These are phyloP conservation scores for Aphidius colemani DNA, from an alignment of 2,888 invertebrate species.

Conservation along the genomic window DNA sequence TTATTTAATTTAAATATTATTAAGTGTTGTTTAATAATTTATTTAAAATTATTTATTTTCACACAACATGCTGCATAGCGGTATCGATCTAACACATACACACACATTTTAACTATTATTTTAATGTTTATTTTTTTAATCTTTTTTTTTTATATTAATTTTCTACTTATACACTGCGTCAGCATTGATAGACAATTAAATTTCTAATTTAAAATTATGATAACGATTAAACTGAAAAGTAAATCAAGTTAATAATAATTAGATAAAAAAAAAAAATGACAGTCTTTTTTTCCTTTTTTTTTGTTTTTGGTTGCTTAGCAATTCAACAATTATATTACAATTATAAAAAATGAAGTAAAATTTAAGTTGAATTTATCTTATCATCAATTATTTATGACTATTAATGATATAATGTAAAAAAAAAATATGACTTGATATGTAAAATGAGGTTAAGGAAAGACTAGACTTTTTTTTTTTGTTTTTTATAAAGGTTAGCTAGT, in stretches of 20 bases:
- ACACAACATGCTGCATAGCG: conserved; percentile 24
- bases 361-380: too few species aligned
- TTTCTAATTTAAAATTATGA: neutral
- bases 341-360: too few species aligned
- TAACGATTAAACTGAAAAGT: neutral
- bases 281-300: neutral
- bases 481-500: too few species aligned
- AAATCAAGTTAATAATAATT: neutral
- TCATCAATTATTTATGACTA: too few species aligned
- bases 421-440: too few species aligned
- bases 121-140: neutral
- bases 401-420: too few species aligned
- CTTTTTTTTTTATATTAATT: neutral
- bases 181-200: neutral
- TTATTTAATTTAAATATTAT: neutral
- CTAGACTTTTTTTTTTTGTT: too few species aligned
- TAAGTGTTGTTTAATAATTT: neutral
- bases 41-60: neutral
- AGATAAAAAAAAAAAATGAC: neutral
- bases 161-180: too few species aligned
- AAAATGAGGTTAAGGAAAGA: too few species aligned
- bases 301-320: conserved; percentile 17
- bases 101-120: conserved; percentile 10
- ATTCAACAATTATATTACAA: conserved; percentile 5
- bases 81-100: conserved; percentile 40